Conservation (phyloP, 2,888 invertebrate genomes). For the Drosophila anomalipes region DNA sequence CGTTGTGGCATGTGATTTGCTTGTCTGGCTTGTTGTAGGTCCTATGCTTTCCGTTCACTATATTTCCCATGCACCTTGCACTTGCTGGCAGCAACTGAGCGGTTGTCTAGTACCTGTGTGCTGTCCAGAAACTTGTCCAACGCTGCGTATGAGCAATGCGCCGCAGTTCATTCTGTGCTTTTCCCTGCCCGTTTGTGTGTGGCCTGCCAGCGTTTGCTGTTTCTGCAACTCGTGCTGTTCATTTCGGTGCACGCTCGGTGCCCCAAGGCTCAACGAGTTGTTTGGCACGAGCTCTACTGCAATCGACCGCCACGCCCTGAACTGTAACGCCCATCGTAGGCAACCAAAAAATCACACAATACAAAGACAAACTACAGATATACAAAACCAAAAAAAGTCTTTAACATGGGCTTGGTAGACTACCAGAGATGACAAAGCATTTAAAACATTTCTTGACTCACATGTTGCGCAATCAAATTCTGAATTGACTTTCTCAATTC, state of each 20-base stretch:
- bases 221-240: slow-evolving; percentile 53
- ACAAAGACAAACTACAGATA: slow-evolving; percentile 60
- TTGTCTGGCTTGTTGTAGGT: slow-evolving; percentile 66
- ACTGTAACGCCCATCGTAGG: slow-evolving; percentile 34
- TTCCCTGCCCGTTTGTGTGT: slow-evolving; percentile 1
- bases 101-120: slow-evolving; percentile 36
- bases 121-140: slow-evolving; percentile 59
- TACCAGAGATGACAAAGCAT: slow-evolving; percentile 38
- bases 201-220: slow-evolving; percentile 45
- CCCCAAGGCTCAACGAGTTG: slow-evolving; percentile 62
- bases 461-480: not conserved
- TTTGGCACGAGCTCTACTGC: slow-evolving; percentile 63
- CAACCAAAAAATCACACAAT: slow-evolving; percentile 71
- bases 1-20: slow-evolving; percentile 71
- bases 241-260: slow-evolving; percentile 61
- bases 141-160: slow-evolving; percentile 72
- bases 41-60: slow-evolving; percentile 43
- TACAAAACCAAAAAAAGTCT: slow-evolving; percentile 48
- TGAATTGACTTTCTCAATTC: not conserved
- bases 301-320: slow-evolving; percentile 39
- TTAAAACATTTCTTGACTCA: slow-evolving; percentile 1
- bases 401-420: slow-evolving; percentile 2
- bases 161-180: slow-evolving; percentile 44
- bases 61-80: slow-evolving; percentile 41
- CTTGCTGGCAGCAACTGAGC: slow-evolving; percentile 19